phyloP scores from a whole-genome alignment of 35 echinoderm and acorn worm genomes.

The Hemicentrotus pulcherrimus region DNA sequence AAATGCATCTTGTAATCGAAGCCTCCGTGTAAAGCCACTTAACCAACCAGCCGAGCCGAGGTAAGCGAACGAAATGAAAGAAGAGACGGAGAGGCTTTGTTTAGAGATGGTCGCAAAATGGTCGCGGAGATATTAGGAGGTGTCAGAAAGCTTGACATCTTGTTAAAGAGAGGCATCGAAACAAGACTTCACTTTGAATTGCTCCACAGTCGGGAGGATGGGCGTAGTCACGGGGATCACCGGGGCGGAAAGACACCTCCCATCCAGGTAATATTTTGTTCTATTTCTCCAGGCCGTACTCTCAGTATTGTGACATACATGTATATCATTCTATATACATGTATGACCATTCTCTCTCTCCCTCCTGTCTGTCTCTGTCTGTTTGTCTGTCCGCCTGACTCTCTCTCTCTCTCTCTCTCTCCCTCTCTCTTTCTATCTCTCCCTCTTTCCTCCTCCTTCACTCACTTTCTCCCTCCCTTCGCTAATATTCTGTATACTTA shows the following conservation, averaged over 20 bases:
- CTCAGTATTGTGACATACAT: neutral
- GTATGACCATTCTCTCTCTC: neutral
- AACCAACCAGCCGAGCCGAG: neutral
- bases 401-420: too few species aligned
- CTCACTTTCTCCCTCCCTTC: neutral
- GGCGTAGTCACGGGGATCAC: neutral
- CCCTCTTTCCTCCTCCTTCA: neutral
- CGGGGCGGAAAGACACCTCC: neutral
- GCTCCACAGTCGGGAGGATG: neutral
- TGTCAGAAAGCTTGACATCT: slow-evolving; percentile 28
- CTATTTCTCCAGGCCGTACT: neutral
- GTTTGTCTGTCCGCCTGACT: neutral
- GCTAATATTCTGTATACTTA: neutral
- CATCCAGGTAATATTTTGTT: neutral
- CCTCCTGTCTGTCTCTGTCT: neutral
- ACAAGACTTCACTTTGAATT: neutral
- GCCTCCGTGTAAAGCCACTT: slow-evolving; percentile 32
- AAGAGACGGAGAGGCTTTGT: neutral
- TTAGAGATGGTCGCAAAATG: slow-evolving; percentile 35
- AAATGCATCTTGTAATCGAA: slow-evolving; percentile 18
- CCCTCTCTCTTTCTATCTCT: neutral
- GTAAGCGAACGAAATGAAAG: slow-evolving; percentile 5
- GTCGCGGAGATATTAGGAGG: slow-evolving; percentile 26
- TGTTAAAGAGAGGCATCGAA: neutral
- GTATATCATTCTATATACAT: neutral